phyloP scores from a whole-genome alignment of 2,113 vertebrate species.

The Lepus europaeus region DNA sequence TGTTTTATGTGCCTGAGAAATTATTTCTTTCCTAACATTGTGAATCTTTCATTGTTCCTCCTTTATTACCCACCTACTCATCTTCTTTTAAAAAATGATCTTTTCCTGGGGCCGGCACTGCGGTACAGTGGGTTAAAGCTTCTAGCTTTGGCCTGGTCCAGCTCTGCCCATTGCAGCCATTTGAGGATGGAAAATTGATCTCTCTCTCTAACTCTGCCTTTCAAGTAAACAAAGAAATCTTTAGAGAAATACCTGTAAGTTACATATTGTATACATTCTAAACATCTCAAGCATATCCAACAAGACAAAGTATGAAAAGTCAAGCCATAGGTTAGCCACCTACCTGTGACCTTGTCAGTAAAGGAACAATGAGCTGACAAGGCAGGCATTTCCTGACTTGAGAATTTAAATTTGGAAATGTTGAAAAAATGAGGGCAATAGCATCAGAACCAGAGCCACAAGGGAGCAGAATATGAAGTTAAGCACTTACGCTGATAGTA shows the following conservation, averaged over 20 bases:
- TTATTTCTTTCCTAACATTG: neutral
- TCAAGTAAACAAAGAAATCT: too few relatives aligned
- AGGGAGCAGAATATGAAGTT: neutral
- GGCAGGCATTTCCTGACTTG: neutral
- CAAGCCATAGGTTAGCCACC: neutral
- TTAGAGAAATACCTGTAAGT: neutral
- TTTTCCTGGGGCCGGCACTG: neutral
- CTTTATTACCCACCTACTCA: neutral
- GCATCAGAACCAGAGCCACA: neutral
- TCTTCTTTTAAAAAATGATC: neutral
- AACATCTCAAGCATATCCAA: neutral
- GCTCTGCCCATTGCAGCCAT: too few relatives aligned
- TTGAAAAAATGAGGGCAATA: neutral
- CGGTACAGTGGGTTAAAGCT: too few relatives aligned
- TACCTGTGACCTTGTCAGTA: neutral
- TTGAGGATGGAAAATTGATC: neutral
- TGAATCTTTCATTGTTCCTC: neutral
- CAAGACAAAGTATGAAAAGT: neutral
- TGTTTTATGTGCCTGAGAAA: neutral
- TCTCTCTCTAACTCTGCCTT: too few relatives aligned
- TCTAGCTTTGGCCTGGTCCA: too few relatives aligned
- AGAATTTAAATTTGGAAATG: conserved; percentile 12
- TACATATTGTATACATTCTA: neutral
- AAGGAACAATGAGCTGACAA: neutral
- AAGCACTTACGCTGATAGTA: neutral